phyloP scores from a whole-genome alignment of 2,113 vertebrate species.

The Megaptera novaeangliae region DNA sequence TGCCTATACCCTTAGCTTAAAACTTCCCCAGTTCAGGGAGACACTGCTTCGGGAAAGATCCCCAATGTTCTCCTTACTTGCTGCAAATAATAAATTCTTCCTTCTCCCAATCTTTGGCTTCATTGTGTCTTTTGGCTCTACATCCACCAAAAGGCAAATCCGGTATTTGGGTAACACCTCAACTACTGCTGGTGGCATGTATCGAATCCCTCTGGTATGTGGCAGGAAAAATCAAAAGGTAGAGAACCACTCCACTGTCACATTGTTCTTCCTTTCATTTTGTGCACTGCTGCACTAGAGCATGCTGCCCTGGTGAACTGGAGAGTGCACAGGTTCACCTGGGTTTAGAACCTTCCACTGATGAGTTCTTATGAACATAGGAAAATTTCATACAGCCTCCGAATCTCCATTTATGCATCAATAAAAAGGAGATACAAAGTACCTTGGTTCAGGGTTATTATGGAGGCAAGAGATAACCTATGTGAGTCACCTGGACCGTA shows the following conservation, averaged over 20 bases:
- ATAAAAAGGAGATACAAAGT: neutral
- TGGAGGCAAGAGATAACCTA: neutral
- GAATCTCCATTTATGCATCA: neutral
- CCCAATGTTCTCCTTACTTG: neutral
- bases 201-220: neutral
- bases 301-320: no score
- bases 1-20: neutral
- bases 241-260: neutral
- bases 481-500: neutral
- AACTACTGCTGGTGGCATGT: neutral
- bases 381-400: neutral
- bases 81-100: neutral
- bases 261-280: neutral
- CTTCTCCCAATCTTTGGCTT: neutral
- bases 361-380: neutral
- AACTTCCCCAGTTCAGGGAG: neutral
- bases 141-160: neutral
- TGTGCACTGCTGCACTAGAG: neutral
- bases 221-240: neutral
- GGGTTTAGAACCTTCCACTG: neutral
- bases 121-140: neutral
- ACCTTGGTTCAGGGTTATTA: neutral
- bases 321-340: neutral
- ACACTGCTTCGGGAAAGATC: neutral
- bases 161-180: neutral